These are phyloP conservation scores for Anhinga rufa DNA, from an alignment of 2,113 vertebrate genomes.

Conservation along the genomic window DNA sequence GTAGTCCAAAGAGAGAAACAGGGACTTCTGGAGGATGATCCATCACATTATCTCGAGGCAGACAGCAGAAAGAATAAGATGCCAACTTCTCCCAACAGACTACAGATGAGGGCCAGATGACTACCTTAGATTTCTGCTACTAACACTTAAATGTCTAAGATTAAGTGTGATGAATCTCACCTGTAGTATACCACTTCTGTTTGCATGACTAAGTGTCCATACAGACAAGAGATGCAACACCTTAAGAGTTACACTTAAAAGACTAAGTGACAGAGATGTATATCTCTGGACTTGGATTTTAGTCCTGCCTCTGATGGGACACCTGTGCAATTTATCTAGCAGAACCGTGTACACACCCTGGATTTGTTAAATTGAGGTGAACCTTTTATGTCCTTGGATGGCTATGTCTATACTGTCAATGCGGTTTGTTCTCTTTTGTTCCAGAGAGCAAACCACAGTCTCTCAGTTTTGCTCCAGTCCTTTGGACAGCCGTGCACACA, in stretches of 20 bases:
- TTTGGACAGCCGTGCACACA: neutral
- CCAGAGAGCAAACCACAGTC: neutral
- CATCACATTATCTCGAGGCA: neutral
- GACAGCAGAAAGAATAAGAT: neutral
- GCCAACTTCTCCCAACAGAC: neutral
- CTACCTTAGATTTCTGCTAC: neutral
- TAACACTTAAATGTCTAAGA: neutral
- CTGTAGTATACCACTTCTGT: neutral
- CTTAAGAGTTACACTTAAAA: neutral
- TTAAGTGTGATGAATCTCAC: constrained; percentile 4
- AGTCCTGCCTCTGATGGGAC: neutral
- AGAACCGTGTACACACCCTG: neutral
- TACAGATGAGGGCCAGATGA: neutral
- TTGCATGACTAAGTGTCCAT: neutral
- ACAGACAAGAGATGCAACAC: neutral
- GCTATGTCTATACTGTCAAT: neutral
- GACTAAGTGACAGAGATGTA: neutral
- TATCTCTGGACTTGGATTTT: neutral
- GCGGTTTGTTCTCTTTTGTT: neutral
- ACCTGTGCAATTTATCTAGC: neutral
- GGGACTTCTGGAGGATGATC: neutral
- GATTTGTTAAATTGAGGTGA: neutral
- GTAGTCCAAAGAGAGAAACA: neutral
- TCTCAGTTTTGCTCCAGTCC: neutral
- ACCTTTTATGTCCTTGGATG: neutral